A percentile compares a stretch with the other conserved stretches of the same genome.
These are phyloP conservation scores for Torymus auratus DNA, from an alignment of 2,888 invertebrate genomes.

Conservation along the genomic window DNA sequence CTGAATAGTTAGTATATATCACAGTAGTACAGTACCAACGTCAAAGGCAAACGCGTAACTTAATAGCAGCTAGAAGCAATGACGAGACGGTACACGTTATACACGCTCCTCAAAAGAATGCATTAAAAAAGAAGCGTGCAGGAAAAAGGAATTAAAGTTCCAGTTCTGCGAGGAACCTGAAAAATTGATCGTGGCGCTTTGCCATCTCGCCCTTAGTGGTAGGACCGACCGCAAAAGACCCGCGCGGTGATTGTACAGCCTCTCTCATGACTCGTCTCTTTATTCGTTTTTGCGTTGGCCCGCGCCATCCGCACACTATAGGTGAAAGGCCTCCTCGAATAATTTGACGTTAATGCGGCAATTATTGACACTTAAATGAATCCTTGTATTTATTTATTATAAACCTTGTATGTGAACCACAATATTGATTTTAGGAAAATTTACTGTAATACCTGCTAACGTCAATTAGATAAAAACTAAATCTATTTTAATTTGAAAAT, in stretches of 20 bases:
- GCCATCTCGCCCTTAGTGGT: slow-evolving; percentile 28
- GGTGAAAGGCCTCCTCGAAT: background rate
- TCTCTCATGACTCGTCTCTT: background rate
- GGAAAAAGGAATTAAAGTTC: slow-evolving; percentile 18
- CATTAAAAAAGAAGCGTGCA: background rate
- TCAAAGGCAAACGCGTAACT: background rate
- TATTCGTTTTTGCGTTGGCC: background rate
- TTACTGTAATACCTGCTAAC: too few relatives aligned
- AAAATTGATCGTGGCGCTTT: slow-evolving; percentile 63
- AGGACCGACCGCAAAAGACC: slow-evolving; percentile 29
- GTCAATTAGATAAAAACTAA: too few relatives aligned
- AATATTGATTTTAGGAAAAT: too few relatives aligned
- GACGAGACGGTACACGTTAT: background rate
- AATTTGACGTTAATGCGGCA: slow-evolving; percentile 9
- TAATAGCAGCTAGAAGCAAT: slow-evolving; percentile 1
- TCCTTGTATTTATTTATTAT: too few relatives aligned
- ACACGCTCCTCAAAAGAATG: slow-evolving; percentile 5
- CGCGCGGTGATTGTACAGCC: slow-evolving; percentile 20
- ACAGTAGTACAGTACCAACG: too few relatives aligned
- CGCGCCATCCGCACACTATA: background rate
- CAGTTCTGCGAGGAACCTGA: slow-evolving; percentile 22
- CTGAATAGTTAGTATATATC: too few relatives aligned
- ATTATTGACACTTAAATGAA: background rate
- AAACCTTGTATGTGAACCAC: too few relatives aligned
- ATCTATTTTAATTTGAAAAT: too few relatives aligned